A percentile compares a stretch with the other conserved stretches of the same genome.
Evolutionary conservation across 2,888 invertebrate species (phyloP).

Genomic region (Lasioglossum figueresi): DNA sequence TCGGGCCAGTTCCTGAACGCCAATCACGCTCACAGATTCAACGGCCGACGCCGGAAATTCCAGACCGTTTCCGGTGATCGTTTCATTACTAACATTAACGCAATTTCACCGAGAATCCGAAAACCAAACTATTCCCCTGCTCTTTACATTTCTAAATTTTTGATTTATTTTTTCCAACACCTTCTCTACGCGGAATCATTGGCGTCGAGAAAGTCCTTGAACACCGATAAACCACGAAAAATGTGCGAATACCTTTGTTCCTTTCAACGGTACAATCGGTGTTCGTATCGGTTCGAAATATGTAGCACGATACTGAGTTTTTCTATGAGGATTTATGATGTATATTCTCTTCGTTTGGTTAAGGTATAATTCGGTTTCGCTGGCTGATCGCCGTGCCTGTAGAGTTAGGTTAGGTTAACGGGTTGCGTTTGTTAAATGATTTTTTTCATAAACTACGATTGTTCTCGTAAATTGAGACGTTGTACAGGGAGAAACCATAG

Average conservation of each 20-base stretch:
- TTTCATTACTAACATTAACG: slow-evolving; percentile 62
- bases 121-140: not conserved
- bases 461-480: not conserved
- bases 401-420: slow-evolving; percentile 52
- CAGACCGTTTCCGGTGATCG: slow-evolving; percentile 62
- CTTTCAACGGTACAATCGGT: slow-evolving; percentile 38
- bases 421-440: slow-evolving; percentile 14
- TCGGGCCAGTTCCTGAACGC: slow-evolving; percentile 39
- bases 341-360: not conserved
- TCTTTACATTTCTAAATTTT: slow-evolving; percentile 38
- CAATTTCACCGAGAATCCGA: slow-evolving; percentile 19
- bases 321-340: not conserved
- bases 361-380: not conserved
- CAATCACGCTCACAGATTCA: slow-evolving; percentile 51
- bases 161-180: slow-evolving; percentile 26
- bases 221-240: slow-evolving; percentile 37
- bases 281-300: slow-evolving; percentile 38
- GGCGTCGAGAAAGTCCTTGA: slow-evolving; percentile 57
- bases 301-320: slow-evolving; percentile 19
- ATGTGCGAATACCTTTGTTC: slow-evolving; percentile 60
- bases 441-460: slow-evolving; percentile 9
- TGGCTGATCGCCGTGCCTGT: not conserved
- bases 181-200: not conserved
- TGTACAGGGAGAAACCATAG: not conserved
- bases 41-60: slow-evolving; percentile 64